Percentiles rank a stretch among this genome's conserved stretches.
These are phyloP conservation scores for Paracanthobrama guichenoti DNA, from an alignment of 2,113 vertebrate genomes.

Conservation along the genomic window DNA sequence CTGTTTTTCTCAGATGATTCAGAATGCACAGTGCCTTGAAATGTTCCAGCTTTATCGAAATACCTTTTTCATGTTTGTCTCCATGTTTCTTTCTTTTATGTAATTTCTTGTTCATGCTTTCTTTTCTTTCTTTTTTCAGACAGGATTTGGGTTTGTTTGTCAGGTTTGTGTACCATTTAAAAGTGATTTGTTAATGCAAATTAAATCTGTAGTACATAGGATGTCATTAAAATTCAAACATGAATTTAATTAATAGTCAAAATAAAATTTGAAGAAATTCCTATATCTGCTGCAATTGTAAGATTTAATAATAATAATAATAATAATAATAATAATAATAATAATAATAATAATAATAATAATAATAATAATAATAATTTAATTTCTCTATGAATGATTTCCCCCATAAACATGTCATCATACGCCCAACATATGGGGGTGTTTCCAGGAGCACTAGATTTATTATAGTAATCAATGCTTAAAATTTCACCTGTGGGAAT, in stretches of 20 bases:
- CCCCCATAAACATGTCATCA: neutral
- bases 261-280: neutral
- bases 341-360: too few species aligned
- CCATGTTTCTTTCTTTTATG: constrained; percentile 11
- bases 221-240: neutral
- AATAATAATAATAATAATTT: neutral
- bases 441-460: neutral
- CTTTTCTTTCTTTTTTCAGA: neutral
- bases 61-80: neutral
- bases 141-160: neutral
- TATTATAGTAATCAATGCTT: neutral
- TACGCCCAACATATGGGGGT: neutral
- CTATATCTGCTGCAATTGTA: neutral
- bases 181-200: neutral
- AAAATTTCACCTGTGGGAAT: neutral
- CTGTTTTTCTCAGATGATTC: neutral
- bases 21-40: neutral
- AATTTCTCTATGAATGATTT: neutral
- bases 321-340: too few species aligned
- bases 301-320: too few species aligned
- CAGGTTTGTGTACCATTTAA: neutral
- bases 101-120: neutral
- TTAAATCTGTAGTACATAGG: neutral
- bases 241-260: neutral
- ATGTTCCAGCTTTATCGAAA: constrained; percentile 11